Conservation (phyloP, 2,113 vertebrate genomes). For the Cardinalis cardinalis region DNA sequence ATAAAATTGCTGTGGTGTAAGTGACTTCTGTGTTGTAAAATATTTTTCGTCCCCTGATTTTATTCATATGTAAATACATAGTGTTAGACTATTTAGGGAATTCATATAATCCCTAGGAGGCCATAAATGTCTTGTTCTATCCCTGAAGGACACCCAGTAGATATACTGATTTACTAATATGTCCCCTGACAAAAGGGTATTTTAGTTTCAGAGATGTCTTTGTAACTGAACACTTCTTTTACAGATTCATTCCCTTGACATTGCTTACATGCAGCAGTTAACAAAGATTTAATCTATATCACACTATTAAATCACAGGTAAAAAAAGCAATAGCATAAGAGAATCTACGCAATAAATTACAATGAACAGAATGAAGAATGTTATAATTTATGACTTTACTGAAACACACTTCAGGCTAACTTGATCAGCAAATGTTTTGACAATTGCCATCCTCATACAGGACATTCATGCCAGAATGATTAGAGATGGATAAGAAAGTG, state of each 20-base stretch:
- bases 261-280: not conserved
- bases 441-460: not conserved
- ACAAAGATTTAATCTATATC: constrained; percentile 27
- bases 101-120: not conserved
- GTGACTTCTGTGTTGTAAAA: not conserved
- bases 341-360: not conserved
- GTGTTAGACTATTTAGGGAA: not conserved
- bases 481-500: not conserved
- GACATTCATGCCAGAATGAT: not conserved
- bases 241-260: not conserved
- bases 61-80: not conserved
- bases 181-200: constrained; percentile 1
- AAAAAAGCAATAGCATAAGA: not conserved
- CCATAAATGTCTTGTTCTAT: not conserved
- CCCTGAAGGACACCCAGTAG: not conserved
- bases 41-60: not conserved
- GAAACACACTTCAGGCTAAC: not conserved
- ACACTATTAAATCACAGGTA: not conserved
- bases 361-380: not conserved
- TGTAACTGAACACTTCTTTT: not conserved
- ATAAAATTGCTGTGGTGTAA: not conserved
- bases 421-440: not conserved
- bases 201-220: constrained; percentile 11
- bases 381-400: not conserved
- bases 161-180: constrained; percentile 5